Percentiles rank a stretch among this genome's conserved stretches.
These are phyloP conservation scores for Drosophila quinaria DNA, from an alignment of 2,888 invertebrate species.

Conservation along the genomic window DNA sequence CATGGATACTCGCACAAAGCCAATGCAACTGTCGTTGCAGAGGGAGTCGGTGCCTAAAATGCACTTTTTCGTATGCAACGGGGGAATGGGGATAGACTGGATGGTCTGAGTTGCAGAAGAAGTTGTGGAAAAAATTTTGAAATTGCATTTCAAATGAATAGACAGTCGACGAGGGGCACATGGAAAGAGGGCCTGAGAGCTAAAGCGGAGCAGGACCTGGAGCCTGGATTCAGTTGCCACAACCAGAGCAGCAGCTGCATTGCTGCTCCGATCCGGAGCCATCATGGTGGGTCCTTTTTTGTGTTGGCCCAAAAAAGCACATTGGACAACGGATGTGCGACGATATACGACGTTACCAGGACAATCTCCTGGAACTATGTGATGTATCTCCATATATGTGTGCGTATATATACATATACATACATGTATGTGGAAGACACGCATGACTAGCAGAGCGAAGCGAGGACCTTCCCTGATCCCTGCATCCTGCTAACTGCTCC, in stretches of 20 bases:
- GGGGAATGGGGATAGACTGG: constrained; percentile 15
- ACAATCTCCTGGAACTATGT: constrained; percentile 46
- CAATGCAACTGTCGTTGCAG: constrained; percentile 53
- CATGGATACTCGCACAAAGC: constrained; percentile 16
- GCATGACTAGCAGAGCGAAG: constrained; percentile 69
- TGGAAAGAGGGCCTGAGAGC: constrained; percentile 13
- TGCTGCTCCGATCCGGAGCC: neutral
- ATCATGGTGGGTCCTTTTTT: constrained; percentile 54
- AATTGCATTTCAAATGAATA: constrained; percentile 83
- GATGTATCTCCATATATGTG: constrained; percentile 19
- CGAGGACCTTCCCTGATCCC: constrained; percentile 19
- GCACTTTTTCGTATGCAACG: constrained; percentile 75
- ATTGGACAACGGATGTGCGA: constrained; percentile 74
- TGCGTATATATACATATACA: constrained; percentile 4
- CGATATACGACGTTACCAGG: constrained; percentile 69
- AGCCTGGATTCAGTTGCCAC: constrained; percentile 23
- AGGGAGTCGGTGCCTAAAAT: constrained; percentile 71
- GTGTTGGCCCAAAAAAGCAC: constrained; percentile 57
- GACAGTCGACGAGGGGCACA: constrained; percentile 39
- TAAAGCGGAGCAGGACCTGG: constrained; percentile 18
- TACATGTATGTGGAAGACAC: constrained; percentile 49
- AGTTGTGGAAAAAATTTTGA: constrained; percentile 75
- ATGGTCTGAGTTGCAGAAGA: constrained; percentile 58
- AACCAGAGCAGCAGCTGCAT: neutral
- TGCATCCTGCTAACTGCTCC: neutral